Evolutionary conservation across 2,113 vertebrate genomes (phyloP).

Genomic region (Notechis scutatus): DNA sequence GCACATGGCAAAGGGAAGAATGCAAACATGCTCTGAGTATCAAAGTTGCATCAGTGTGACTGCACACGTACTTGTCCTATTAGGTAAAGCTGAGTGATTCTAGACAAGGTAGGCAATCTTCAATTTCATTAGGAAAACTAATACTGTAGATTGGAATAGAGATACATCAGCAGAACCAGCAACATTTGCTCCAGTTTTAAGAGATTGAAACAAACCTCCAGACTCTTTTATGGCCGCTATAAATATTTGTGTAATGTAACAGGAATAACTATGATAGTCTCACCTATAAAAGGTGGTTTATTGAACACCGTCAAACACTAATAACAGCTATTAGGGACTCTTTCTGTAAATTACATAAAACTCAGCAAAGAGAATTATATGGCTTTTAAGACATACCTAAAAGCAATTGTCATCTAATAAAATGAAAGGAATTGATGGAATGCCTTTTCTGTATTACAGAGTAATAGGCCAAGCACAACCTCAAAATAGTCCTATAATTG

Average conservation of each 20-base stretch:
- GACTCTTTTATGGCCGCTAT: slow-evolving; percentile 28
- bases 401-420: slow-evolving; percentile 48
- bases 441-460: slow-evolving; percentile 12
- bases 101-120: background rate
- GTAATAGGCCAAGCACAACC: background rate
- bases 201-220: slow-evolving; percentile 7
- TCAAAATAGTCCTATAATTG: background rate
- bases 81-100: background rate
- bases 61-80: background rate
- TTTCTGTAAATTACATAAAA: slow-evolving; percentile 53
- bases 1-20: background rate
- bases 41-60: background rate
- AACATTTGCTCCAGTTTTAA: slow-evolving; percentile 5
- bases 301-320: slow-evolving; percentile 33
- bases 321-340: slow-evolving; percentile 48
- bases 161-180: background rate
- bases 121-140: background rate
- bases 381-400: slow-evolving; percentile 40
- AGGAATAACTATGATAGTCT: slow-evolving; percentile 37
- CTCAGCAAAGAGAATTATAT: slow-evolving; percentile 40
- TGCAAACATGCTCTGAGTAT: background rate
- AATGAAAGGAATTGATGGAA: slow-evolving; percentile 36
- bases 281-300: slow-evolving; percentile 50
- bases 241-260: slow-evolving; percentile 11
- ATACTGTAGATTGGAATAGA: background rate